Base-by-base conservation (phyloP, 1,140 invertebrate species). In the Drosophila nannoptera region DNA sequence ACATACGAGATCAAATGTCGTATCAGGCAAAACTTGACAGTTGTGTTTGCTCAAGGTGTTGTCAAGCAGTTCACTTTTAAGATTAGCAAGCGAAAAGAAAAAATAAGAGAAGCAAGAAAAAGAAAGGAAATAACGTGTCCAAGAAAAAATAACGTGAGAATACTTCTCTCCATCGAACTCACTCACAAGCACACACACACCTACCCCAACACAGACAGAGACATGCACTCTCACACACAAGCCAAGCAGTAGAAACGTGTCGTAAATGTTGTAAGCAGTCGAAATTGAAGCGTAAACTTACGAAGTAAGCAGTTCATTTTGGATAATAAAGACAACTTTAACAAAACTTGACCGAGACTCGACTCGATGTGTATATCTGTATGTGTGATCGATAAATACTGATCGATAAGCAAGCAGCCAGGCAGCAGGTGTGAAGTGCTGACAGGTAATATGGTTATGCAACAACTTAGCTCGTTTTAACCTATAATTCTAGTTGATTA, bases 291-390 rank as follows among this genome's bases (percentile, higher is more conserved):
- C 6, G 16, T n/a, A 36, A 61, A 42, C 38, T 49, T 80, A 68
- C 36, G 35, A 74, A 59, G 38, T 83, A 83, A 75, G 68, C 64
- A 72, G 78, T 83, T 84, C 75, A 84, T 76, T 84, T 78, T 68
- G 75, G 75, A 74, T 76, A 75, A 83, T 83, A 83, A 83, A 83
- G 73, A 77, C 50, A 81, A 71, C 66, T 82, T 82, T 64, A 81
- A 77, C 58, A 80, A 56, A 69, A 70, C 52, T 46, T 49, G 62
- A 68, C 22, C 22, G 35, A 46, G 12, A 50, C 12, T 66, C 49
- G 48, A 54, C 55, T 42, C 29, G 53, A 7, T 43, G 8, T 54
- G 35, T 61, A 9, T 40, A 9, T 40, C 63, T 58, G 55, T 70
- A 35, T 65, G 62, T 77, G 60, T 64, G 31, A 46, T 63, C 53